Base-by-base conservation (phyloP, 2,797 vertebrate genomes). In the Poecilia picta region DNA sequence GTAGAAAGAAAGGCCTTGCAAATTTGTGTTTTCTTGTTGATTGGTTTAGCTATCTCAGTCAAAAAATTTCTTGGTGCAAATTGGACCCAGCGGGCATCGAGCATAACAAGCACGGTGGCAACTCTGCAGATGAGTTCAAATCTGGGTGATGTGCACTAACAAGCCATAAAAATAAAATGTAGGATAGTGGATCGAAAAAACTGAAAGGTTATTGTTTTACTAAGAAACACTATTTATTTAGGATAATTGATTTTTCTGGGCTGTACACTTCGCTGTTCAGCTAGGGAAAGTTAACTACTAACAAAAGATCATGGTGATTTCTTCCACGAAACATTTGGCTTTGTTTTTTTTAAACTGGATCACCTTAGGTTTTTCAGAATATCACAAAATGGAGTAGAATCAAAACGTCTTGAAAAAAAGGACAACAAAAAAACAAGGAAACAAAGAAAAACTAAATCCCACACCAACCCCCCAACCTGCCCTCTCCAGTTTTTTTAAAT, bases 91-190 rank as follows among this genome's bases (percentile, higher is more conserved):
- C 31, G 25, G 84, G 77, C 13, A 43, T 49, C 70, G 43, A 77
- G 74, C 71, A 2, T 23, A 59, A 55, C 36, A 72, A 49, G 79
- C 70, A 23, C 66, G 83, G 62, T 72, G 72, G 77, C 43, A 12
- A 47, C 70, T 88, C 75, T 75, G 76, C 66, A 45, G 64, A 33
- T 41, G 53, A 84, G 87, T 88, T 89, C 85, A 91, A 49, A 66
- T 28, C 18, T 13, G 28, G 87, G 85, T 79, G 82, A 87, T 23
- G 28, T 62, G 70, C 41, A 77, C 33, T 49, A 66, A 47, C 5
- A 2, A 51, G 12, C 20, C 53, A 45, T 62, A 31, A 47, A 72
- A 66, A 70, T 25, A 59, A 31, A 68, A 10, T 5, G 28, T 28
- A 7, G 12, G 41, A 13, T 16, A 64, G 23, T 66, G 18, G 39